Conservation (phyloP, 2,888 invertebrate genomes). For the Harmothoe impar region DNA sequence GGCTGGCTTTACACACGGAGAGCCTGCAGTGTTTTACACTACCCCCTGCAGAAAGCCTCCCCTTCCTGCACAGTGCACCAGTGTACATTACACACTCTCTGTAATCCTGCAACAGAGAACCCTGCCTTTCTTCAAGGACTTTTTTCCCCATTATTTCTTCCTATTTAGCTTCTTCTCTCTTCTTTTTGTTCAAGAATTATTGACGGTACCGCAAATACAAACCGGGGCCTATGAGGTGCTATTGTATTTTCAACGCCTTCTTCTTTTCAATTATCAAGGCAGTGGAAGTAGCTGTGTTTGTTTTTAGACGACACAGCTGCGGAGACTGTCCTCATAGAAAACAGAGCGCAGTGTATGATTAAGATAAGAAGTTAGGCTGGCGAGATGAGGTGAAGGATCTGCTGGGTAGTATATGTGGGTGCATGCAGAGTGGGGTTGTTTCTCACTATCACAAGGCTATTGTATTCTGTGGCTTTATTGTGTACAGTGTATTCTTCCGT, state of each 20-base stretch:
- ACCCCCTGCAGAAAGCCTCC: neutral
- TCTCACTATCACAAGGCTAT: too few relatives aligned
- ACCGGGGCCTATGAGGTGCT: constrained; percentile 12
- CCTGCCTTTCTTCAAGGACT: neutral
- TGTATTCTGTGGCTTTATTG: too few relatives aligned
- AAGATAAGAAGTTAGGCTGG: constrained; percentile 8
- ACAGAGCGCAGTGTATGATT: neutral
- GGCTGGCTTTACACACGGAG: neutral
- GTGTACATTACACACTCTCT: constrained; percentile 30
- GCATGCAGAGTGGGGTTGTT: too few relatives aligned
- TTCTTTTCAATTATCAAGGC: constrained; percentile 7
- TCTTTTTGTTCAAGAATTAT: neutral
- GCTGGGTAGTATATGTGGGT: too few relatives aligned
- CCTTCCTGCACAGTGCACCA: neutral
- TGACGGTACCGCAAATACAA: constrained; percentile 42
- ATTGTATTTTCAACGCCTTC: constrained; percentile 1
- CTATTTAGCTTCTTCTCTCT: neutral
- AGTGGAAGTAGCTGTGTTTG: neutral
- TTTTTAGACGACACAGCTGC: constrained; percentile 24
- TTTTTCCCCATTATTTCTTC: neutral
- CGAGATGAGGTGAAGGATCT: neutral
- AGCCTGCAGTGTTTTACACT: neutral
- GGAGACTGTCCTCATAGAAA: neutral
- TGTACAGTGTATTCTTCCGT: too few relatives aligned
- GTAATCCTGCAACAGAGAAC: neutral